These are phyloP conservation scores for Sebastes trivittatus DNA, from an alignment of 2,797 vertebrate species.

Conservation along the genomic window DNA sequence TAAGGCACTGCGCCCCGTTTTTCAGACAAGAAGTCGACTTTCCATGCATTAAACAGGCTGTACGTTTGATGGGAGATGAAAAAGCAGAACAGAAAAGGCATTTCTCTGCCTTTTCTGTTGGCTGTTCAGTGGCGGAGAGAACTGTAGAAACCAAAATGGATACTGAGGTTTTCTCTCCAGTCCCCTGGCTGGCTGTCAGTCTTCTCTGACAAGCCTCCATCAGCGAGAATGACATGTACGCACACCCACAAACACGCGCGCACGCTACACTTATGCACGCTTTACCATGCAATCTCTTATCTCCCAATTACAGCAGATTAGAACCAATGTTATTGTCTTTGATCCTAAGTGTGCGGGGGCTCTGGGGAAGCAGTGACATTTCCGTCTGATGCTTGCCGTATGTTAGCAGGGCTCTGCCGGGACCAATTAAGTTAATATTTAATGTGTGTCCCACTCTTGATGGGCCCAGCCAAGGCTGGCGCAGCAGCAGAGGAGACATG, in stretches of 20 bases:
- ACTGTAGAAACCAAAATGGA: slow-evolving; percentile 37
- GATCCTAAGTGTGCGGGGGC: slow-evolving; percentile 78
- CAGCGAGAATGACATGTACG: slow-evolving; percentile 49
- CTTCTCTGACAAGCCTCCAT: slow-evolving; percentile 60
- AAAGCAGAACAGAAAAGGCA: not conserved
- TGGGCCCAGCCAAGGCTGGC: slow-evolving; percentile 75
- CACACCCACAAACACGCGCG: slow-evolving; percentile 18
- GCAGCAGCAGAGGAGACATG: slow-evolving; percentile 67
- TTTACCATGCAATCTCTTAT: slow-evolving; percentile 75
- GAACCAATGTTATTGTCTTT: slow-evolving; percentile 84
- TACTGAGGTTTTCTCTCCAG: slow-evolving; percentile 48
- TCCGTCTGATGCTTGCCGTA: slow-evolving; percentile 76
- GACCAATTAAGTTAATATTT: slow-evolving; percentile 87
- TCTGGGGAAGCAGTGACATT: slow-evolving; percentile 82
- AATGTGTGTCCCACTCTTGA: slow-evolving; percentile 78
- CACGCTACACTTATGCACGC: slow-evolving; percentile 38
- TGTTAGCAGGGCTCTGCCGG: slow-evolving; percentile 77
- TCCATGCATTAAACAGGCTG: slow-evolving; percentile 43
- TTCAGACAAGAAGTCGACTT: slow-evolving; percentile 43
- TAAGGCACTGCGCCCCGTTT: slow-evolving; percentile 25
- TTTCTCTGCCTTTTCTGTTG: slow-evolving; percentile 14
- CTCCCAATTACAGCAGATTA: slow-evolving; percentile 84
- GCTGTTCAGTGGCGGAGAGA: slow-evolving; percentile 28
- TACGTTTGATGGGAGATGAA: slow-evolving; percentile 44
- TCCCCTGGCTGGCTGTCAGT: slow-evolving; percentile 61